Base-by-base conservation (phyloP, 2,888 invertebrate species). In the Lamellibrachia satsuma region DNA sequence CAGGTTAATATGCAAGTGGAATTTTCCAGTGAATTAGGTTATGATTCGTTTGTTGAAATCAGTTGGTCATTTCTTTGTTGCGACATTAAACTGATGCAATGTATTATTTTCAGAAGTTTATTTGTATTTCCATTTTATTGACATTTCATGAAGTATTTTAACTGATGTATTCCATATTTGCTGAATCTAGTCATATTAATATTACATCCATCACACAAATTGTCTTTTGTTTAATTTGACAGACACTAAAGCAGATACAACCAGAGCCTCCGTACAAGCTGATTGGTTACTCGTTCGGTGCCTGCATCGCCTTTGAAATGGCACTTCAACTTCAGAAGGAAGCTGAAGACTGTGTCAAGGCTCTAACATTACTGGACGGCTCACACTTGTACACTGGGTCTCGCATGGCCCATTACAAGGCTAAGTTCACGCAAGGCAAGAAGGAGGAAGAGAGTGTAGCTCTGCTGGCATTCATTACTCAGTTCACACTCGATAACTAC, bases 231-330 rank as follows among this genome's bases (percentile, higher is more conserved):
- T 90, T 7, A 90, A 90, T 93, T 93, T 95, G 95, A n/a, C 95
- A 97, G 96, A 97, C 98, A 96, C 97, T 99, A 95, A 98, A 97
- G 96, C 97, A 97, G 92, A 97, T 98, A 91, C 98, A 98, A 97
- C 97, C 98, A 9, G 97, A 97, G 93, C 98, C 98, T 94, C 99
- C 99, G 3, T 99, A 98, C 97, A 97, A 98, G 92, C 97, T 99
- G 94, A 97, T 98, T 91, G 99, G 99, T 2, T 99, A 99, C 97
- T 99, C 99, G 0, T 99, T 98, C 97, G 99, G 99, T 94, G 98
- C 98, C 90, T 98, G 98, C 95, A 98, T 99, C 75, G 99, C 99
- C 51, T 98, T 99, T 96, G 99, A 99, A 97, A 99, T 99, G 98
- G 98, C 98, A 52, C 97, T 98, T 60, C 98, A 98, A 96, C 97